Evolutionary conservation across 1,140 invertebrate species (phyloP).

Genomic region (Bombus sibiricus): DNA sequence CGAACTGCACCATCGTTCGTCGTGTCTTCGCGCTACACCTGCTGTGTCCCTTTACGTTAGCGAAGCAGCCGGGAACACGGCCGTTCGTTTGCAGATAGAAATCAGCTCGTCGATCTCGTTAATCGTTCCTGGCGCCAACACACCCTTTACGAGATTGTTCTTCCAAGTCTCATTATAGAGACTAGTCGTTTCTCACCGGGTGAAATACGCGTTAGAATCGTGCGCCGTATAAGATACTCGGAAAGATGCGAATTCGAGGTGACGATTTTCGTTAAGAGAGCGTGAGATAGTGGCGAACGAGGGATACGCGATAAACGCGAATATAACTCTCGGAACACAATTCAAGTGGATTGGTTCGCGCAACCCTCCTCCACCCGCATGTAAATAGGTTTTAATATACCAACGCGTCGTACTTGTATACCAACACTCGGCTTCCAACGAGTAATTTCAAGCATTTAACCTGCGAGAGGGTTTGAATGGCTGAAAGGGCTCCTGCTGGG

Average conservation of each 20-base stretch:
- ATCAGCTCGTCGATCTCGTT: slow-evolving; percentile 10
- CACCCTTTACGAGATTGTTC: background rate
- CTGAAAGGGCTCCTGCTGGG: slow-evolving; percentile 53
- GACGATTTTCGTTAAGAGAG: background rate
- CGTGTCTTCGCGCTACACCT: slow-evolving; percentile 13
- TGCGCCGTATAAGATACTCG: background rate
- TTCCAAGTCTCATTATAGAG: background rate
- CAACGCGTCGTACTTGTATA: slow-evolving; percentile 51
- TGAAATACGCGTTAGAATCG: background rate
- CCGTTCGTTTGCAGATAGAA: slow-evolving; percentile 8
- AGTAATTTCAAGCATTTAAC: slow-evolving; percentile 72
- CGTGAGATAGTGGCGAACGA: slow-evolving; percentile 16
- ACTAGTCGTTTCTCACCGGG: background rate
- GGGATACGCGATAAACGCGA: slow-evolving; percentile 1
- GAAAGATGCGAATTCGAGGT: background rate
- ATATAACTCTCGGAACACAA: slow-evolving; percentile 58
- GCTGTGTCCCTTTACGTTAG: slow-evolving; percentile 1
- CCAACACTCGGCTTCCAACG: slow-evolving; percentile 55
- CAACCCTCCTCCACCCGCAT: slow-evolving; percentile 38
- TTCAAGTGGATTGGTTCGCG: slow-evolving; percentile 67
- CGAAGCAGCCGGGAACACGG: background rate
- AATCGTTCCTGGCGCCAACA: background rate
- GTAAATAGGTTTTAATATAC: slow-evolving; percentile 72
- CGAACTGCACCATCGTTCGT: background rate
- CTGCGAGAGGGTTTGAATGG: slow-evolving; percentile 42